Evolutionary conservation across 2,113 vertebrate genomes (phyloP), one percentile per base, ranked within the genome.

Genomic region (Campylomormyrus tamandua): DNA sequence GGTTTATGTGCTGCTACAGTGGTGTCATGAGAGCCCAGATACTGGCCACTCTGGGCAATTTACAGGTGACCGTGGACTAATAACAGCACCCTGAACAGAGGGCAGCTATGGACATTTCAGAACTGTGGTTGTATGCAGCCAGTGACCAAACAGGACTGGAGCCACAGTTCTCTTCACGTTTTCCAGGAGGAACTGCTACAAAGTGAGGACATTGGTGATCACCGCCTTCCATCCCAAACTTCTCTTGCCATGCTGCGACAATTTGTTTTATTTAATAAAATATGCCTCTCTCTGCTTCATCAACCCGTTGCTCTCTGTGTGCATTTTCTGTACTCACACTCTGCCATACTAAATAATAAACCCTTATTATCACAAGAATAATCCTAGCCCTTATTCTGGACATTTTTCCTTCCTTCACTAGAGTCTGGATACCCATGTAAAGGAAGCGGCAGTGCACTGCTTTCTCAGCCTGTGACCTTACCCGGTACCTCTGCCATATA

Each of bases 401-500:
- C 35, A 31, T 77, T 77, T 77, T 77, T 15, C 35, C 70, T 77
- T 15, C 11, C 70, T 77, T 35, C 15, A 77, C 35, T 77, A n/a
- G 70, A 77, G 70, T 17, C 5, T 31, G 13, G 35, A 77, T 77
- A 77, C 11, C 70, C 70, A 39, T 42, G 13, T 19, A 80, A 42
- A 19, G 17, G 15, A 80, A 42, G 35, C 15, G 1, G 35, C 31
- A 42, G 74, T 39, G 3, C n/a, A 24, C 6, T 45, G 52, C 19
- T n/a, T 5, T 45, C 24, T 35, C 10, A 45, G 5, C 15, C 27
- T n/a, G 50, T 24, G 11, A 13, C 91, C 94, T 48, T 94, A 97
- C 96, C 93, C 94, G 93, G 93, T 96, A 97, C 93, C 96, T 94
- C 91, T 96, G 96, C 95, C 95, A 96, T 84, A 95, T 92, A 92